Evolutionary conservation across 2,113 vertebrate species (phyloP), one percentile per base, ranked within the genome.

Genomic region (Perca flavescens): DNA sequence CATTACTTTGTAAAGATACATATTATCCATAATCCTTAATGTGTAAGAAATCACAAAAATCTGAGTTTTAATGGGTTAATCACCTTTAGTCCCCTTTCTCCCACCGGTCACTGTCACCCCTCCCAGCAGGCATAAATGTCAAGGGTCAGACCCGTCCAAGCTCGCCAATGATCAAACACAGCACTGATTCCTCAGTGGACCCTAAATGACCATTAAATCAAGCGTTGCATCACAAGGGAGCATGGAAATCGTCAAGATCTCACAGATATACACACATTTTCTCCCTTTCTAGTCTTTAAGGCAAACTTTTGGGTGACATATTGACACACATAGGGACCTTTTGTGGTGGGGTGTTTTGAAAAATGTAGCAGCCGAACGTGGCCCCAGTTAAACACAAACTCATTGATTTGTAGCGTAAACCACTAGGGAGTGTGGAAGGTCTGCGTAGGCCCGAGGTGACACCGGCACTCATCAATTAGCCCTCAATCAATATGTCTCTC

Each of bases 341-440:
- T 77, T 28, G 50, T 54, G 21, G 21, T 50, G 61, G 47, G 4
- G n/a, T 64, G 28, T n/a, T 82, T 65, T 85, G 46, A 75, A 74
- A 83, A 85, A 85, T 84, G 64, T 36, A 56, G 14, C 46, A 70
- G 70, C 31, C 5, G 28, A 79, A 71, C n/a, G 2, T 22, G 46
- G 79, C 47, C 80, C 52, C 70, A 43, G 61, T 77, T 58, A 71
- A 83, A 90, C 77, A 83, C 72, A 83, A 70, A 86, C 16, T 36
- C 77, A 91, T 77, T 88, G 88, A 93, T 89, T 91, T 47, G 80
- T 75, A 8, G 40, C 9, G 13, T 79, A 83, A 86, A 81, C 73
- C 82, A 73, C 65, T 0, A 3, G 68, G 83, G 83, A 86, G 82
- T 86, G 83, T 79, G 57, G 65, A 54, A 40, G 34, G 83, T 79